A percentile compares a stretch with the other conserved stretches of the same genome.
Conservation (phyloP, 2,888 invertebrate genomes). For the Schizaphis graminum region DNA sequence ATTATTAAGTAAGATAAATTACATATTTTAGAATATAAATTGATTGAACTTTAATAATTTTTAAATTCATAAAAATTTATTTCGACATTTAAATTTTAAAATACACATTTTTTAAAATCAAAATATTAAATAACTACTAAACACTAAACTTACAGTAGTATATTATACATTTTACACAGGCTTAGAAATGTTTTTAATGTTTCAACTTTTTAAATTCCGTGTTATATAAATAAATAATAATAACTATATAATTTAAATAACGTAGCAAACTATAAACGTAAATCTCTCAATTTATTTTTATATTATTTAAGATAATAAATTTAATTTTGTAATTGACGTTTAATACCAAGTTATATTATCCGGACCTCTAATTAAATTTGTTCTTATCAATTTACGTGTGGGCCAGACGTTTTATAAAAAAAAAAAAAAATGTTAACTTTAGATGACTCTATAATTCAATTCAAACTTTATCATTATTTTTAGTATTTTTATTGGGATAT, state of each 20-base stretch:
- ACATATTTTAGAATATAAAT: neutral
- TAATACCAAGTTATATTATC: neutral
- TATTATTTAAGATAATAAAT: slow-evolving; percentile 15
- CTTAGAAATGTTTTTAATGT: neutral
- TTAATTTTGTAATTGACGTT: neutral
- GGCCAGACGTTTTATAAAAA: neutral
- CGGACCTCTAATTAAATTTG: neutral
- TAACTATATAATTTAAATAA: slow-evolving; percentile 9
- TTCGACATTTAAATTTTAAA: neutral
- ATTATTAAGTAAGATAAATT: neutral
- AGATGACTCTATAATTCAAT: neutral
- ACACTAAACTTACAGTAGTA: neutral
- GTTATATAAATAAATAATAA: slow-evolving; percentile 8
- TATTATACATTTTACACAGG: neutral
- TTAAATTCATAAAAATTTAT: neutral
- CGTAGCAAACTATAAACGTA: neutral
- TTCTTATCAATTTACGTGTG: neutral
- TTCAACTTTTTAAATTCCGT: neutral
- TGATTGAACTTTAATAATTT: neutral
- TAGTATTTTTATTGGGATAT: neutral
- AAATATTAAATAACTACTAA: neutral
- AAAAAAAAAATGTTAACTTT: neutral
- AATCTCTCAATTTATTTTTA: slow-evolving; percentile 19
- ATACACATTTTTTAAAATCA: neutral
- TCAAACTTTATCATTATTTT: neutral